Percentiles rank a stretch among this genome's conserved stretches.
These are phyloP conservation scores for Amphiprion ocellaris DNA, from an alignment of 2,113 vertebrate species.

Conservation along the genomic window DNA sequence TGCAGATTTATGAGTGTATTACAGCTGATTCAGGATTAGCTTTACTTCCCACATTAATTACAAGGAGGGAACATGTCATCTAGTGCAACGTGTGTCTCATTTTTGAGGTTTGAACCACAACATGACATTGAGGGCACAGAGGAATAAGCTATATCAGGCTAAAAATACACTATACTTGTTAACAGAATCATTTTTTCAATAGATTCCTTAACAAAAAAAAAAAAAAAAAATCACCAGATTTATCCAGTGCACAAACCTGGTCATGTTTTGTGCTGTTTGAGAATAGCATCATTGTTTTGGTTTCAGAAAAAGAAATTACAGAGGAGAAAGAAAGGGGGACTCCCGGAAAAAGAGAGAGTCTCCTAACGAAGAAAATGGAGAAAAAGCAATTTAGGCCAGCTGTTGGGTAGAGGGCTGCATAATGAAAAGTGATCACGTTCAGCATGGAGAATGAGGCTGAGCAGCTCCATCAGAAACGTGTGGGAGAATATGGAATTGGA, in stretches of 20 bases:
- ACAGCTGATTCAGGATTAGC: not conserved
- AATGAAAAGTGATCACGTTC: constrained; percentile 76
- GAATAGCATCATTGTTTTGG: constrained; percentile 16
- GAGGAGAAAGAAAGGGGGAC: constrained; percentile 27
- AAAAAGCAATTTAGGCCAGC: constrained; percentile 69
- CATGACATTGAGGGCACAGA: not conserved
- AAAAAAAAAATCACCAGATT: not conserved
- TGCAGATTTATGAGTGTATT: not conserved
- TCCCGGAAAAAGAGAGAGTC: constrained; percentile 24
- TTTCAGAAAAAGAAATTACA: constrained; percentile 34
- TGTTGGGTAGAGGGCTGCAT: constrained; percentile 65
- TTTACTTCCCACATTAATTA: not conserved
- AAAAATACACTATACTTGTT: not conserved
- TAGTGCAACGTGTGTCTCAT: not conserved
- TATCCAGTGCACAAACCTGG: not conserved
- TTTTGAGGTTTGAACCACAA: not conserved
- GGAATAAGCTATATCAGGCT: not conserved
- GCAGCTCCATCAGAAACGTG: constrained; percentile 58
- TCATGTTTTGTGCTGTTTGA: not conserved
- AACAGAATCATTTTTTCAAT: not conserved
- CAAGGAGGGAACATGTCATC: not conserved
- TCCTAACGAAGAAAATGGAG: constrained; percentile 45
- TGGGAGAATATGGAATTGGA: constrained; percentile 64
- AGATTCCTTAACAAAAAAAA: not conserved
- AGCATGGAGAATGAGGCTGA: constrained; percentile 65